Percentiles rank a stretch among this genome's conserved stretches.
phyloP scores from a whole-genome alignment of 2,888 invertebrate genomes.

The Timema cristinae region DNA sequence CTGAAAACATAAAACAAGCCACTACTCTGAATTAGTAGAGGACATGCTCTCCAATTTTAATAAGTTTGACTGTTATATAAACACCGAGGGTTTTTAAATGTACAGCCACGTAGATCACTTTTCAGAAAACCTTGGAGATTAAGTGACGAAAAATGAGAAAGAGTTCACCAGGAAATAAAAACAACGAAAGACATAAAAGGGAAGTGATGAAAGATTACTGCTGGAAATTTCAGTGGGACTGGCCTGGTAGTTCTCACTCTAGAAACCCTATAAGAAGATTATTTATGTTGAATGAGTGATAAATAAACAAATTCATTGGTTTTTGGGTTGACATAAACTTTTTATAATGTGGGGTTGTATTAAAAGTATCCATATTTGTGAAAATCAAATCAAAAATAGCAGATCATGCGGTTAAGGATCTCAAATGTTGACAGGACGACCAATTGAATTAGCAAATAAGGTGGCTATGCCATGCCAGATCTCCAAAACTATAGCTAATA shows the following conservation, averaged over 20 bases:
- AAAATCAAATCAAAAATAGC: not conserved
- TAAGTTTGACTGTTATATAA: not conserved
- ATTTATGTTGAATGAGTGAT: not conserved
- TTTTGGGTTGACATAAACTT: not conserved
- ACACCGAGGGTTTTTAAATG: not conserved
- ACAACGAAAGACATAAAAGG: slow-evolving; percentile 18
- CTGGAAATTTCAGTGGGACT: slow-evolving; percentile 18
- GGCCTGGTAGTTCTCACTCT: not conserved
- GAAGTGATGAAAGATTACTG: slow-evolving; percentile 21
- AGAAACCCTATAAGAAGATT: not conserved
- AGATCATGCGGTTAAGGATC: not conserved
- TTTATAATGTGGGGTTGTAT: not conserved
- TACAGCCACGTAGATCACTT: slow-evolving; percentile 18
- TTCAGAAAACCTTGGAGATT: slow-evolving; percentile 18
- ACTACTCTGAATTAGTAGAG: slow-evolving; percentile 15
- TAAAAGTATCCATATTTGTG: not conserved
- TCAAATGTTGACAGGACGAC: not conserved
- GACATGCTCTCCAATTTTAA: slow-evolving; percentile 9
- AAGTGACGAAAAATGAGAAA: slow-evolving; percentile 20
- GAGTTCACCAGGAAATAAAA: slow-evolving; percentile 20
- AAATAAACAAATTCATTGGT: not conserved
- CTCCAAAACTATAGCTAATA: not conserved
- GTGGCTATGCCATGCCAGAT: not conserved
- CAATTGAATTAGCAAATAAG: not conserved
- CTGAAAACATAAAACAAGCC: slow-evolving; percentile 5